Evolutionary conservation across 2,797 vertebrate species (phyloP).

Genomic region (Gymnocypris eckloni): DNA sequence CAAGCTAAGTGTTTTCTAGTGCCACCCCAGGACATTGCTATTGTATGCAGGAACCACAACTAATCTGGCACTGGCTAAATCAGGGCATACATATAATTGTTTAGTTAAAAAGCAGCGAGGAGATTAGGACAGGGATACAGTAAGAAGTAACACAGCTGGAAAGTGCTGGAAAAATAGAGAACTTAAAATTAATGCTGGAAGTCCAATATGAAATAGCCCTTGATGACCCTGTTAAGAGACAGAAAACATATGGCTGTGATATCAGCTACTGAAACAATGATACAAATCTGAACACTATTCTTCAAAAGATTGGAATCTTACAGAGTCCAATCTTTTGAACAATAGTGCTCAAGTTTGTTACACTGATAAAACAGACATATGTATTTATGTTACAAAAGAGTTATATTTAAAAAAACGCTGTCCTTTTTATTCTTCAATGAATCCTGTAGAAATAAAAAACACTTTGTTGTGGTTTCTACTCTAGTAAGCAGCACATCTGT

Average conservation of each 20-base stretch:
- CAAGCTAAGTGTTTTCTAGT: not conserved
- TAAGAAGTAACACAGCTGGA: slow-evolving; percentile 2
- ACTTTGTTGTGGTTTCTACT: not conserved
- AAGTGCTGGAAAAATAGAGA: not conserved
- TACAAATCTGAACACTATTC: not conserved
- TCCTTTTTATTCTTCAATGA: not conserved
- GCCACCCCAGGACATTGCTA: not conserved
- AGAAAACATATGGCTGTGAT: slow-evolving; percentile 6
- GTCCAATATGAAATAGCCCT: slow-evolving; percentile 69
- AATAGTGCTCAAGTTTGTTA: too few relatives aligned
- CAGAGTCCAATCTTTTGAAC: too few relatives aligned
- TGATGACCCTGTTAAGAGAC: slow-evolving; percentile 81
- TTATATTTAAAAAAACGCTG: not conserved
- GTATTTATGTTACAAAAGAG: not conserved
- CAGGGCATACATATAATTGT: not conserved
- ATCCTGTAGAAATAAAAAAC: not conserved
- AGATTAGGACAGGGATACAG: not conserved
- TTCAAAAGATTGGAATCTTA: not conserved
- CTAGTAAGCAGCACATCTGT: not conserved
- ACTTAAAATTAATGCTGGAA: not conserved
- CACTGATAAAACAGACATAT: not conserved
- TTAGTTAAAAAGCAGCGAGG: not conserved
- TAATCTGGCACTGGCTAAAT: not conserved
- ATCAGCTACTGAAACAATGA: not conserved
- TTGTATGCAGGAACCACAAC: not conserved